phyloP scores from a whole-genome alignment of 2,797 vertebrate species.

The Trichosurus vulpecula region DNA sequence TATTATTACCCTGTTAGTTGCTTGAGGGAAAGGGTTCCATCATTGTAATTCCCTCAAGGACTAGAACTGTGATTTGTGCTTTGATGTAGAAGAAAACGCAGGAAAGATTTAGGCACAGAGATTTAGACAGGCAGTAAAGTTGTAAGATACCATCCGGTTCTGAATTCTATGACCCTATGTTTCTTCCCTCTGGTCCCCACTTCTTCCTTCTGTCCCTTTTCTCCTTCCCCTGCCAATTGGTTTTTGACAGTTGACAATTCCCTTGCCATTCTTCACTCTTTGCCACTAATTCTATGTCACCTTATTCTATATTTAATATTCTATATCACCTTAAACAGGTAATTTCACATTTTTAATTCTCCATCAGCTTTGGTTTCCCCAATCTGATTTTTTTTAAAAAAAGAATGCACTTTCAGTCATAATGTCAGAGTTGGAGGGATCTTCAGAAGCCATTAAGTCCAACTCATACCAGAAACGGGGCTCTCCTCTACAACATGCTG shows the following conservation, averaged over 20 bases:
- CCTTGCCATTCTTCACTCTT: background rate
- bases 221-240: background rate
- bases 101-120: background rate
- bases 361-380: background rate
- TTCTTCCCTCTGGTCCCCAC: background rate
- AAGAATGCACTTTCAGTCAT: background rate
- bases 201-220: background rate
- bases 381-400: background rate
- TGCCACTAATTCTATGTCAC: background rate
- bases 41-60: background rate
- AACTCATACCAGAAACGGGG: background rate
- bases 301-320: too few relatives aligned
- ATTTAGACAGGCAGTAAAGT: background rate
- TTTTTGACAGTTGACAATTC: too few relatives aligned
- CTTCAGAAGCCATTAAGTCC: background rate
- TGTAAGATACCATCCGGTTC: background rate
- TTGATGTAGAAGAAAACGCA: background rate
- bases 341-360: background rate
- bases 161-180: background rate
- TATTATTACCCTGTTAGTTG: background rate
- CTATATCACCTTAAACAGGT: background rate
- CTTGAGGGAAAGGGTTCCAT: background rate
- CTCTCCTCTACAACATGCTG: background rate
- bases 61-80: background rate
- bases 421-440: background rate